Conservation (phyloP, 2,888 invertebrate species). For the Dinocampus coccinellae region DNA sequence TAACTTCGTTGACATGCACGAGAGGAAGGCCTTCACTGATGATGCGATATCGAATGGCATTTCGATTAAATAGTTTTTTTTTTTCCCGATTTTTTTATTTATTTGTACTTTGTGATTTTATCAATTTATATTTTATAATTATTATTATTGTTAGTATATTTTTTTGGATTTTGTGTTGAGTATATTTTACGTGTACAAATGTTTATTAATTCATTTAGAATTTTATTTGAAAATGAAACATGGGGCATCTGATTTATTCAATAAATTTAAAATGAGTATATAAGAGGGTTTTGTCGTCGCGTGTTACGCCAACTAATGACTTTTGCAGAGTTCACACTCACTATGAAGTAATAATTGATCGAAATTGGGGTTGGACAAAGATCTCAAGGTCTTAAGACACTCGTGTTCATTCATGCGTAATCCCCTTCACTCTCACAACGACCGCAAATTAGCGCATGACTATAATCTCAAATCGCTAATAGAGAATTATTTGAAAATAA, state of each 20-base stretch:
- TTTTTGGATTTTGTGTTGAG: too few species aligned
- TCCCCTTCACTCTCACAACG: background rate
- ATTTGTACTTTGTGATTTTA: too few species aligned
- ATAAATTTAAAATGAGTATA: background rate
- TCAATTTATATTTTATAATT: too few species aligned
- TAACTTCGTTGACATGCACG: slow-evolving; percentile 32
- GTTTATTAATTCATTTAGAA: too few species aligned
- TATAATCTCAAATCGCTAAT: slow-evolving; percentile 14
- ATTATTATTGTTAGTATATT: too few species aligned
- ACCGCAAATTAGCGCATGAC: slow-evolving; percentile 32
- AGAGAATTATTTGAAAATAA: background rate
- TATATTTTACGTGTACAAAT: too few species aligned
- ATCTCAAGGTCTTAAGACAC: slow-evolving; percentile 11
- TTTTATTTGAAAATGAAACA: too few species aligned
- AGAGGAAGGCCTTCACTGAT: background rate
- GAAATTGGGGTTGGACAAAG: slow-evolving; percentile 29
- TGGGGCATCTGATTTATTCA: background rate
- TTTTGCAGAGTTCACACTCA: slow-evolving; percentile 1
- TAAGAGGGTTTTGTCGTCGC: background rate
- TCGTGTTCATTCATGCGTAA: slow-evolving; percentile 22
- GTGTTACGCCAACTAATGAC: slow-evolving; percentile 28
- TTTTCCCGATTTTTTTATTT: background rate
- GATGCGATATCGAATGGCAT: slow-evolving; percentile 31
- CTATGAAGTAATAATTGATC: slow-evolving; percentile 19
- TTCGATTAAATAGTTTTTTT: slow-evolving; percentile 31